These are phyloP conservation scores for Anas capensis DNA, from an alignment of 2,797 vertebrate genomes.

Conservation along the genomic window DNA sequence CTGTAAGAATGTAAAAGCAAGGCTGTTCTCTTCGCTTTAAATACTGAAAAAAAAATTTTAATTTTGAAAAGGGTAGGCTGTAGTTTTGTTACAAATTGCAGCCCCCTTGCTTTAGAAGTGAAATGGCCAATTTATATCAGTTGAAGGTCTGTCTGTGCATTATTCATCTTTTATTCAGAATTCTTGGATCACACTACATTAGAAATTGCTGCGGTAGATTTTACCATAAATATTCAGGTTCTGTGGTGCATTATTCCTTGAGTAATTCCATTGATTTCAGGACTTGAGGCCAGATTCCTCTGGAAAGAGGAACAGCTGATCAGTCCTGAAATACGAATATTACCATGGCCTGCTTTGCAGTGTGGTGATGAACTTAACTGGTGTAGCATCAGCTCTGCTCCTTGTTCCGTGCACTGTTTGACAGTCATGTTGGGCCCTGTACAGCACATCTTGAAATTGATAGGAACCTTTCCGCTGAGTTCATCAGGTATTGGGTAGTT, in stretches of 20 bases:
- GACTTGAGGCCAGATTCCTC: background rate
- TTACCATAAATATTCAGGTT: conserved; percentile 40
- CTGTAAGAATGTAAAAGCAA: conserved; percentile 27
- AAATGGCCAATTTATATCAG: conserved; percentile 5
- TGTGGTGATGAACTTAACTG: background rate
- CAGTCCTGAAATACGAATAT: background rate
- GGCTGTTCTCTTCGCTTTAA: background rate
- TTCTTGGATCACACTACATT: background rate
- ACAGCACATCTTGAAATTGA: background rate
- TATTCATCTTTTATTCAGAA: conserved; percentile 16
- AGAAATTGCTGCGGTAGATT: background rate
- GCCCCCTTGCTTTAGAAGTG: background rate
- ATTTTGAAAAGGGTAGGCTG: conserved; percentile 10
- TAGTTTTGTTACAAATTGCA: conserved; percentile 33
- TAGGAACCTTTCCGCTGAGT: conserved; percentile 16
- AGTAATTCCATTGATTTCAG: conserved; percentile 28
- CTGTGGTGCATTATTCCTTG: background rate
- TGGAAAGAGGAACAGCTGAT: conserved; percentile 3
- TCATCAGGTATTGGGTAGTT: background rate
- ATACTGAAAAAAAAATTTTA: background rate
- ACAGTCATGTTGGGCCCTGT: background rate
- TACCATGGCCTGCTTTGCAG: background rate
- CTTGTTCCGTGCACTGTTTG: background rate
- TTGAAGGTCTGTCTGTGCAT: background rate
- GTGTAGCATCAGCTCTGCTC: background rate